Evolutionary conservation across 2,113 vertebrate species (phyloP), one percentile per base, ranked within the genome.

Genomic region (Microtus pennsylvanicus): DNA sequence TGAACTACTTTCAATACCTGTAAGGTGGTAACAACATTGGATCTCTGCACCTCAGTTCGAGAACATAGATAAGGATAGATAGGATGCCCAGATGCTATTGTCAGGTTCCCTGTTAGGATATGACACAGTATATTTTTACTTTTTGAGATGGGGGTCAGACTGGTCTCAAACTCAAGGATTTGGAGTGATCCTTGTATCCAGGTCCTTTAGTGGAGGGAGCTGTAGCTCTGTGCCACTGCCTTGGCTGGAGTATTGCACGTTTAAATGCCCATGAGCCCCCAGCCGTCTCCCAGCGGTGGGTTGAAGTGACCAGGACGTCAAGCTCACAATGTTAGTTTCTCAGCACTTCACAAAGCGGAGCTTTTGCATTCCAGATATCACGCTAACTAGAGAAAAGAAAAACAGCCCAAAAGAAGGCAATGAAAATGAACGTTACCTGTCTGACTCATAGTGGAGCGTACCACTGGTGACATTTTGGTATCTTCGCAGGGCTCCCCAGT

Each of bases 61-160:
- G 93, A 94, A 92, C 94, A 83, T 94, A 86, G 89, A 52, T 82
- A 93, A 90, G 77, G 65, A 65, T 75, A 83, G 85, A 58, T 47
- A 87, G 7, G 52, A 65, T 61, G 50, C 33, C 85, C 22, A 72
- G 42, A 65, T 47, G 33, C 61, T 87, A 4, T 85, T 96, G 80
- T 88, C 67, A 92, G 42, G 21, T 24, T 30, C 35, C 35, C 14
- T 58, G 22, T 83, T 30, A 78, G 87, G 63, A 87, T 69, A 69
- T 42, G 74, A 70, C 22, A 47, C 61, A 87, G 45, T 26, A 8
- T 3, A 74, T 9, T 14, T 63, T 83, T 72, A 38, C 30, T 61
- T 81, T 42, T 77, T n/a, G 50, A 74, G 16, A 33, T 70, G 33
- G n/a, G 28, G 6, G 17, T 74, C 67, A 74, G 67, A 33, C 42